Conservation (phyloP, 2,797 vertebrate genomes). For the Cephalopachus bancanus region DNA sequence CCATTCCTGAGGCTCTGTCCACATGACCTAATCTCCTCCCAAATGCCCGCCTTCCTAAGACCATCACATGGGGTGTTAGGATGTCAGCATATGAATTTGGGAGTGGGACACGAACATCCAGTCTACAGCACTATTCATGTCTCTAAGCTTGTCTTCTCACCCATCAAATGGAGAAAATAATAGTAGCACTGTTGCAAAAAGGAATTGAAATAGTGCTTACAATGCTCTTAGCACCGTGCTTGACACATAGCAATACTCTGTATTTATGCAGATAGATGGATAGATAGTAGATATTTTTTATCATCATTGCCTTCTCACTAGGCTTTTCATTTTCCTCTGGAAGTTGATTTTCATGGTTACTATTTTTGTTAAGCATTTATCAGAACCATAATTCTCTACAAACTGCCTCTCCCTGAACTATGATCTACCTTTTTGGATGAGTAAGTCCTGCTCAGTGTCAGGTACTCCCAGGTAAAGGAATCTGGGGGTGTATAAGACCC, state of each 20-base stretch:
- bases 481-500: not conserved
- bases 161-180: not conserved
- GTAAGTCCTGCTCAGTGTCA: not conserved
- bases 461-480: not conserved
- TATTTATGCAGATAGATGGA: accelerated
- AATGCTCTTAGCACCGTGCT: not conserved
- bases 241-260: not conserved
- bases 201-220: not conserved
- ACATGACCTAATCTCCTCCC: not conserved
- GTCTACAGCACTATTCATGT: not conserved
- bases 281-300: not conserved
- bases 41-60: not conserved
- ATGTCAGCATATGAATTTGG: not conserved
- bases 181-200: not conserved
- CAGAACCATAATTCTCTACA: not conserved
- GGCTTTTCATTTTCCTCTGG: not conserved
- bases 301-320: not conserved
- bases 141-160: not conserved
- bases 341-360: constrained; percentile 42
- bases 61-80: not conserved
- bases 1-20: not conserved
- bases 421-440: constrained; percentile 38
- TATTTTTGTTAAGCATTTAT: constrained; percentile 65
- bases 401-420: constrained; percentile 43
- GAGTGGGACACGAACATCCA: no score